These are phyloP conservation scores for Carabus problematicus DNA, from an alignment of 2,888 invertebrate species.

Conservation along the genomic window DNA sequence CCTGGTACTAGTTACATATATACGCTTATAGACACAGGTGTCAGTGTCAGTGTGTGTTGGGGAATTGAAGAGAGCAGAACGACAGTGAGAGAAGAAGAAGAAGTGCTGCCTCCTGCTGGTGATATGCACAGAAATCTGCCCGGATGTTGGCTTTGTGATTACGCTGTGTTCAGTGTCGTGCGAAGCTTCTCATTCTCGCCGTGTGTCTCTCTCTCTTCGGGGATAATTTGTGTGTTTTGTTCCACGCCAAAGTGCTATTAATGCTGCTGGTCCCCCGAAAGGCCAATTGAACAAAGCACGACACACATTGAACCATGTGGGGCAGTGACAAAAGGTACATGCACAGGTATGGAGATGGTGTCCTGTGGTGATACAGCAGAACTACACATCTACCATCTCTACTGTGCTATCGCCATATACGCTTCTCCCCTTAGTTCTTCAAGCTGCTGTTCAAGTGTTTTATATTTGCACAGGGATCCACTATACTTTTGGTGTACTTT, in stretches of 20 bases:
- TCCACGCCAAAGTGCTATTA: conserved; percentile 33
- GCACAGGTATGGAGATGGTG: not conserved
- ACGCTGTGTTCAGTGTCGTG: conserved; percentile 29
- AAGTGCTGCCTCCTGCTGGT: not conserved
- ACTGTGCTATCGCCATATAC: too few relatives aligned
- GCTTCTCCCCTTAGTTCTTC: too few relatives aligned
- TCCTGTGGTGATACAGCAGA: too few relatives aligned
- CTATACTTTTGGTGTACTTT: too few relatives aligned
- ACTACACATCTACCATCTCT: too few relatives aligned
- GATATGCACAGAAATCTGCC: conserved; percentile 32
- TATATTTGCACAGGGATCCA: not conserved
- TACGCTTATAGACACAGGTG: too few relatives aligned
- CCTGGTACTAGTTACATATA: too few relatives aligned
- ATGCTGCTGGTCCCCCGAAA: conserved; percentile 1
- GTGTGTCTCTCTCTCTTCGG: conserved; percentile 1
- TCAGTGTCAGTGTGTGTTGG: too few relatives aligned
- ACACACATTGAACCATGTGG: not conserved
- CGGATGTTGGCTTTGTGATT: conserved; percentile 41
- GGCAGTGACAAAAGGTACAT: not conserved
- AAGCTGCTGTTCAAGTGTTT: not conserved
- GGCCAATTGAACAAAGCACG: conserved; percentile 27
- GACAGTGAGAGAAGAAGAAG: not conserved
- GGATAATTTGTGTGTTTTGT: conserved; percentile 37
- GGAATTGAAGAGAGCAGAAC: too few relatives aligned
- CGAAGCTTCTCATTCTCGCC: conserved; percentile 15